phyloP scores from a whole-genome alignment of 2,888 invertebrate genomes.

The Drosophila testacea region DNA sequence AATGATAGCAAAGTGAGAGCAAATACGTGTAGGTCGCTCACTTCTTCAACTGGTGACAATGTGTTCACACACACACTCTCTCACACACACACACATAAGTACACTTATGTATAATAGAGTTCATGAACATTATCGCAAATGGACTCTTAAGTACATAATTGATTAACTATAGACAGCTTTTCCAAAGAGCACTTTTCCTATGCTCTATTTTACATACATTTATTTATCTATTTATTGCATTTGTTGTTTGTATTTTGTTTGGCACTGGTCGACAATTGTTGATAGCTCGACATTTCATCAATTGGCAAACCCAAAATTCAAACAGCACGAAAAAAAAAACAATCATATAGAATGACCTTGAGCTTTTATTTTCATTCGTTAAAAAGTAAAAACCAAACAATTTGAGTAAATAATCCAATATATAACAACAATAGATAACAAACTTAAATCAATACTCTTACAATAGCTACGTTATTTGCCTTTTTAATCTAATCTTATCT shows the following conservation, averaged over 20 bases:
- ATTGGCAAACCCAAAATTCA: conserved; percentile 44
- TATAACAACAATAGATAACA: not conserved
- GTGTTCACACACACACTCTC: not conserved
- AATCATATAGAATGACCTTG: conserved; percentile 33
- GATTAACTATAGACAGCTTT: conserved; percentile 27
- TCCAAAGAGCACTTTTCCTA: conserved; percentile 40
- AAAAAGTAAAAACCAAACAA: conserved; percentile 4
- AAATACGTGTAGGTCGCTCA: conserved; percentile 19
- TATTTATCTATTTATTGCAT: conserved; percentile 5
- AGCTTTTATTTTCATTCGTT: conserved; percentile 45
- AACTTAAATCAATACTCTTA: not conserved
- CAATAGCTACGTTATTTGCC: not conserved
- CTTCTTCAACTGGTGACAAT: conserved; percentile 10
- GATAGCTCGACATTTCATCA: conserved; percentile 39
- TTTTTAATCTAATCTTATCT: conserved; percentile 10
- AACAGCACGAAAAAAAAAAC: conserved; percentile 12
- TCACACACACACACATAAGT: not conserved
- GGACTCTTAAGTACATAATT: conserved; percentile 32
- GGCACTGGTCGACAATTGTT: conserved; percentile 30
- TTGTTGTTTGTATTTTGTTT: conserved; percentile 15
- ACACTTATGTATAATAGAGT: conserved; percentile 21
- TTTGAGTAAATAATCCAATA: conserved; percentile 4
- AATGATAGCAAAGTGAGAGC: conserved; percentile 54
- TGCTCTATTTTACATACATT: conserved; percentile 40
- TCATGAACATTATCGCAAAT: conserved; percentile 53